Base-by-base conservation (phyloP, 1,140 invertebrate species). In the Melitaea cinxia region DNA sequence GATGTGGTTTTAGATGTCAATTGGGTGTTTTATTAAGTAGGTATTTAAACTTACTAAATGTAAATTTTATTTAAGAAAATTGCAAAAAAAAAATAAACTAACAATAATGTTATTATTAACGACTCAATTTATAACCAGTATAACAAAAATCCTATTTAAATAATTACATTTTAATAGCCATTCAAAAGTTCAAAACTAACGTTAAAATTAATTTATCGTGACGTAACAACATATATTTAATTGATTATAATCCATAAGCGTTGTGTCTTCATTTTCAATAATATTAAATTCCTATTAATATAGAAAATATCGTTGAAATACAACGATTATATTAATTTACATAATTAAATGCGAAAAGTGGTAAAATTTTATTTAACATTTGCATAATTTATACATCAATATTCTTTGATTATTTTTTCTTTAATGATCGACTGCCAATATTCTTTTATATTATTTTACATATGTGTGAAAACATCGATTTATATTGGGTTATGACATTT, bases 351-450 rank as follows among this genome's bases (percentile, higher is more conserved):
- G 15, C 15, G 14, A n/a, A 42, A 17, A 42, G 4, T 7, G 9
- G 6, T 1, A 6, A 42, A 42, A 19, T 42, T 17, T 42, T 9
- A 33, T 3, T 2, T 1, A 15, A 17, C 0, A 42, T 42, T 42
- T 14, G 5, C 37, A 42, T 42, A 42, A 42, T 17, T 42, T 42
- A 42, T 42, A 42, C 37, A 2, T 42, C 5, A 42, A 42, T 42
- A 42, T 3, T 17, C 14, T 15, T 14, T n/a, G n/a, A n/a, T n/a
- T 37, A 42, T 42, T 1, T 42, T 42, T 19, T 42, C 15, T 17
- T 19, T n/a, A n/a, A 17, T 42, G 10, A 17, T 42, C 30, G 30
- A 6, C 1, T 42, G 37, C 17, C 37, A 19, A 42, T 4, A 7
- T 42, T 42, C 37, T 42, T 42, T 42, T 42, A 42, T 42, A 7